Base-by-base conservation (phyloP, 2,888 invertebrate genomes). In the Erebia aethiops region DNA sequence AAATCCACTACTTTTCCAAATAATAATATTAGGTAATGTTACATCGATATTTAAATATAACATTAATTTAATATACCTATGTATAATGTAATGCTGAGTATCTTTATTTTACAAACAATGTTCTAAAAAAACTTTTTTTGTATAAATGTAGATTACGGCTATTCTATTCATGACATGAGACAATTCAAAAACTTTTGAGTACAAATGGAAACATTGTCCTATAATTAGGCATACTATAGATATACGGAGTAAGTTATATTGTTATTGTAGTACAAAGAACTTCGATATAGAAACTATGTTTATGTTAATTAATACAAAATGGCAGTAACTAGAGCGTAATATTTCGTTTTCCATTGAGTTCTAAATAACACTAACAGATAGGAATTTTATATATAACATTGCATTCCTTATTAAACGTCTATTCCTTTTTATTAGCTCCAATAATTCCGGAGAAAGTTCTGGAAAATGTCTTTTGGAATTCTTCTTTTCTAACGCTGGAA, bases 261-360 rank as follows among this genome's bases (percentile, higher is more conserved):
- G 61, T 73, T 70, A 70, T 49, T 67, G 57, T 72, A 60, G 57
- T 72, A 75, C 57, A 78, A 74, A 74, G 67, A 70, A 74, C 72
- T 62, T 64, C 67, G 63, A 51, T 65, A 61, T 63, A 75, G 70
- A 74, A 54, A 46, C 73, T 76, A 76, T 73, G 69, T 67, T 73
- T 67, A 71, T 41, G 52, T 57, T 75, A 76, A 71, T 75, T 75
- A 76, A 71, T 75, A 70, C 62, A 78, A 79, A 77, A 78, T 79
- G 79, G 79, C 79, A 80, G 79, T 79, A 76, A 78, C 74, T 75
- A 71, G 75, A 77, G 77, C 76, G 71, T 75, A 76, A 69, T 71
- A 69, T 70, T 74, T 69, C 71, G 66, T 72, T 64, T 26, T 62
- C 46, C 21, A 60, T 54, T 67, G 49, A 63, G 26, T 64, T 43